These are phyloP conservation scores for Drosophila kohkoa DNA, from an alignment of 1,140 invertebrate species.

Conservation along the genomic window DNA sequence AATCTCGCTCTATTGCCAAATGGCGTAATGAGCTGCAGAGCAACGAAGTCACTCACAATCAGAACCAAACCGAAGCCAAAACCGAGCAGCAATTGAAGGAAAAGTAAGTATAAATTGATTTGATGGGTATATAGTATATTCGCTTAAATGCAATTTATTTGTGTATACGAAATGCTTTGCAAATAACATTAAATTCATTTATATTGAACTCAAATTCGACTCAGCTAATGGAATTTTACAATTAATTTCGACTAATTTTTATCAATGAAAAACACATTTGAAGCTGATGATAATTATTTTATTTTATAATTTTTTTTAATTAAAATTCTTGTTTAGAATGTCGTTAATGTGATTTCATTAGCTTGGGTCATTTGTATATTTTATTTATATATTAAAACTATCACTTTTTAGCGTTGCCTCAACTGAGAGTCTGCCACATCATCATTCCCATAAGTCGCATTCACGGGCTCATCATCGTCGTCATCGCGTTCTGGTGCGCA, in stretches of 20 bases:
- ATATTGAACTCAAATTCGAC: neutral
- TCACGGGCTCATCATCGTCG: slow-evolving; percentile 38
- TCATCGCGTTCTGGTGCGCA: slow-evolving; percentile 54
- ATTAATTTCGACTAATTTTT: too few species aligned
- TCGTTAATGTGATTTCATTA: too few species aligned
- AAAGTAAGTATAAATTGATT: slow-evolving; percentile 33
- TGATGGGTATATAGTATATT: too few species aligned
- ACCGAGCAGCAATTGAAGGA: slow-evolving; percentile 24
- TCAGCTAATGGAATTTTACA: too few species aligned
- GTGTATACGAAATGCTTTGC: neutral
- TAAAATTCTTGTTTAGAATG: too few species aligned
- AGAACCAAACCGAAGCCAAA: slow-evolving; percentile 24
- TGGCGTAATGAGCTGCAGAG: slow-evolving; percentile 59
- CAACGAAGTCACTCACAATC: slow-evolving; percentile 22
- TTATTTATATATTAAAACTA: neutral
- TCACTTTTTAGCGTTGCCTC: neutral
- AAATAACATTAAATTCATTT: neutral
- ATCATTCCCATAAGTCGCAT: slow-evolving; percentile 29
- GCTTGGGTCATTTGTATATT: too few species aligned
- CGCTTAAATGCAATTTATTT: too few species aligned
- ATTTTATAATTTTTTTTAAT: too few species aligned
- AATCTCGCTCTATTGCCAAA: slow-evolving; percentile 67
- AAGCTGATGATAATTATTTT: too few species aligned
- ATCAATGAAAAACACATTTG: too few species aligned
- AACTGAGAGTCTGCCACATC: slow-evolving; percentile 12